Conservation (phyloP, 2,888 invertebrate genomes). For the Limnephilus rhombicus region DNA sequence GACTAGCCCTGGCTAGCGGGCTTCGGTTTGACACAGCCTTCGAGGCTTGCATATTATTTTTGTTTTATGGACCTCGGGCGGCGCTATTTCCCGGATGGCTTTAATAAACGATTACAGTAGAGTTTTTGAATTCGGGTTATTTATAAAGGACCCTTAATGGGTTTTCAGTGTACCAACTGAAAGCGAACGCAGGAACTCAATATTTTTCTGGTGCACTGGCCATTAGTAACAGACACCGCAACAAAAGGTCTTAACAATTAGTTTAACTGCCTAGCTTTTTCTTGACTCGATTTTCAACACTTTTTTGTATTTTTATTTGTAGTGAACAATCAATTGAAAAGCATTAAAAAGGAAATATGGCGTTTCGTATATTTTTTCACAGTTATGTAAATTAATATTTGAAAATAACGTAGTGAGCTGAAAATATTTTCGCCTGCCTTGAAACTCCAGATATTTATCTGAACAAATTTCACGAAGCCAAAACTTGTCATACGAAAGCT, state of each 20-base stretch:
- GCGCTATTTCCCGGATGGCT: constrained; percentile 16
- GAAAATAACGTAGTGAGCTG: too few relatives aligned
- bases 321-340: too few relatives aligned
- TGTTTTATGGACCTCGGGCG: constrained; percentile 32
- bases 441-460: not conserved
- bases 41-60: constrained; percentile 44
- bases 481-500: not conserved
- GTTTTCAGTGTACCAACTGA: constrained; percentile 42
- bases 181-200: not conserved
- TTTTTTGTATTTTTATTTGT: not conserved
- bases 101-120: constrained; percentile 48
- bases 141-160: constrained; percentile 56
- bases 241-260: too few relatives aligned
- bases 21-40: constrained; percentile 48
- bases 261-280: too few relatives aligned
- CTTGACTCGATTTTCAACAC: not conserved
- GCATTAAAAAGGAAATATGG: too few relatives aligned
- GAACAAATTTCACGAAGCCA: not conserved
- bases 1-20: not conserved
- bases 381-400: too few relatives aligned
- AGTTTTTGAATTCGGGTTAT: constrained; percentile 57
- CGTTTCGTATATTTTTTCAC: too few relatives aligned
- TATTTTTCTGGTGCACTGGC: not conserved
- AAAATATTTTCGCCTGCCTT: too few relatives aligned
- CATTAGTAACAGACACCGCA: not conserved